Conservation (phyloP, 2,113 vertebrate species). For the Columbina picui region DNA sequence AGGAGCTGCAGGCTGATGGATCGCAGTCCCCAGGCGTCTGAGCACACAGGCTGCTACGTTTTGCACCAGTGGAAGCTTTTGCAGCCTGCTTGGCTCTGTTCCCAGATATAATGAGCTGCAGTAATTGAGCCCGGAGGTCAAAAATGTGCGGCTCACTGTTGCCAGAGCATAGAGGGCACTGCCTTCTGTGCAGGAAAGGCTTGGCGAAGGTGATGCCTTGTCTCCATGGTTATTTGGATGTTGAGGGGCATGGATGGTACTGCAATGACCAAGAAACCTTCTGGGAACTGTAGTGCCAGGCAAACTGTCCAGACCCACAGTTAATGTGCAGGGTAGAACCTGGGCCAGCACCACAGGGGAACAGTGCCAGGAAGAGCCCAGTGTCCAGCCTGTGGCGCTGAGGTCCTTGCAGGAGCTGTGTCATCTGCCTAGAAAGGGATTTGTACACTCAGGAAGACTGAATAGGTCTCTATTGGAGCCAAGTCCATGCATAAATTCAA, state of each 20-base stretch:
- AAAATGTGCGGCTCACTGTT: conserved; percentile 17
- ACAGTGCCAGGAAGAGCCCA: background rate
- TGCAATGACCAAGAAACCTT: background rate
- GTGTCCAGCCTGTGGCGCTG: background rate
- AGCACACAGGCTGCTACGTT: conserved; percentile 19
- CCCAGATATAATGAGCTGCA: conserved; percentile 70
- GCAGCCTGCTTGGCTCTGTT: conserved; percentile 62
- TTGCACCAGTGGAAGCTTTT: conserved; percentile 59
- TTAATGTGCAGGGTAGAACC: background rate
- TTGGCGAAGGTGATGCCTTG: background rate
- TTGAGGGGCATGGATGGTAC: background rate
- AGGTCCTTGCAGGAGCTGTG: background rate
- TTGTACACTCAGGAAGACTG: background rate
- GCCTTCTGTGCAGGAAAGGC: background rate
- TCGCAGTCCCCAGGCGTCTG: background rate
- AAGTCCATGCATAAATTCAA: background rate
- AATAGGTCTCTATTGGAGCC: background rate
- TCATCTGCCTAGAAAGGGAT: background rate
- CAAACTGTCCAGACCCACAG: fast-evolving
- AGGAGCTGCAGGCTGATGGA: conserved; percentile 38
- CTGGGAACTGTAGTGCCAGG: background rate
- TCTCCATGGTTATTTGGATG: background rate
- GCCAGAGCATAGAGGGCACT: conserved; percentile 33
- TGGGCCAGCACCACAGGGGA: fast-evolving
- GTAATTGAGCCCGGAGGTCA: conserved; percentile 69